phyloP scores from a whole-genome alignment of 2,888 invertebrate species.

The Trichopria drosophilae region DNA sequence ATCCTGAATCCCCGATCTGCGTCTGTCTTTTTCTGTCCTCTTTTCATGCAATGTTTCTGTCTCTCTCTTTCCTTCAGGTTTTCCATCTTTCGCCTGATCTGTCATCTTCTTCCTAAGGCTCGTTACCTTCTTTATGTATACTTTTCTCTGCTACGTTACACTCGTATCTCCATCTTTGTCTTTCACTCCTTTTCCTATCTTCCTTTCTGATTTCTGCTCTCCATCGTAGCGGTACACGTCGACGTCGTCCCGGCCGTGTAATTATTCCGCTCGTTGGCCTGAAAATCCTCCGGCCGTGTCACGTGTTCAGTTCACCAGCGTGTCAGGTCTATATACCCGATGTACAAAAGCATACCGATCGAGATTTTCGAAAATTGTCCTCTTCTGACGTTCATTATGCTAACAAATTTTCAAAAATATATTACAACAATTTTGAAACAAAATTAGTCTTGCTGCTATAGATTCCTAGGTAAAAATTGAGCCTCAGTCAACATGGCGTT shows the following conservation, averaged over 20 bases:
- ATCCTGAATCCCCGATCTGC: neutral
- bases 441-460: too few species aligned
- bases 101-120: too few species aligned
- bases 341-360: too few species aligned
- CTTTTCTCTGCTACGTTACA: constrained; percentile 6
- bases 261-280: constrained; percentile 47
- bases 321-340: too few species aligned
- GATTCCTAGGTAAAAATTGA: too few species aligned
- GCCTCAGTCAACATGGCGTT: too few species aligned
- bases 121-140: constrained; percentile 33
- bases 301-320: constrained; percentile 25
- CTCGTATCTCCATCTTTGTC: neutral
- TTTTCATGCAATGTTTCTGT: constrained; percentile 2
- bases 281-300: constrained; percentile 46
- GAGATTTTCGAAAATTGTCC: too few species aligned
- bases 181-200: constrained; percentile 13
- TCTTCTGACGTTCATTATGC: too few species aligned
- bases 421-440: too few species aligned
- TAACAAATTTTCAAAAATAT: too few species aligned
- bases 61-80: neutral
- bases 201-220: constrained; percentile 3
- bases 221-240: neutral
- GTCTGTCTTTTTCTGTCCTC: constrained; percentile 11
- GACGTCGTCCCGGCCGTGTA: constrained; percentile 27
- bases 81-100: too few species aligned